Conservation (phyloP, 2,113 vertebrate species). For the Chloropsis cyanopogon region DNA sequence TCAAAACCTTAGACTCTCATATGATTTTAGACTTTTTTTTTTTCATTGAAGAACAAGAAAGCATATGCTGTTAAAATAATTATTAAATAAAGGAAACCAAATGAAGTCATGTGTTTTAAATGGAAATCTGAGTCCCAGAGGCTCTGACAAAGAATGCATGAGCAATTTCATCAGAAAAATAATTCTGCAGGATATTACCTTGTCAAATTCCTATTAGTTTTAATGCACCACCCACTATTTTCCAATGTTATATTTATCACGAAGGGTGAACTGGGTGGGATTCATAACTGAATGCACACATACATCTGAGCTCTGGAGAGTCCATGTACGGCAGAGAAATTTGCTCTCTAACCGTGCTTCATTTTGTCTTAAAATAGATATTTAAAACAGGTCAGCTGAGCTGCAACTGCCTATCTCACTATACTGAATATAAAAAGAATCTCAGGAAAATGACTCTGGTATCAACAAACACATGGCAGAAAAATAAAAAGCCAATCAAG, state of each 20-base stretch:
- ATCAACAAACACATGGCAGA: background rate
- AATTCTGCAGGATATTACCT: background rate
- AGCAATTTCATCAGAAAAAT: background rate
- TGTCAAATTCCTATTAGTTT: background rate
- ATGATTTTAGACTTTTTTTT: background rate
- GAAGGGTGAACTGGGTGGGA: background rate
- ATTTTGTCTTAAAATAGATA: slow-evolving; percentile 29
- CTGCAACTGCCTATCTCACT: background rate
- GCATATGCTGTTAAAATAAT: background rate
- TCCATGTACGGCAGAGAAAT: background rate
- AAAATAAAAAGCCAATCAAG: background rate
- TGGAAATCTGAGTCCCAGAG: background rate
- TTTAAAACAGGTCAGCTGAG: slow-evolving; percentile 24
- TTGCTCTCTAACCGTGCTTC: background rate
- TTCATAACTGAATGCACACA: background rate
- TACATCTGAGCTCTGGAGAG: background rate
- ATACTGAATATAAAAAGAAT: background rate
- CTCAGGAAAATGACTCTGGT: background rate
- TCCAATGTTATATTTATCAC: background rate
- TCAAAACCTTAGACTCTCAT: background rate
- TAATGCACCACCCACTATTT: background rate
- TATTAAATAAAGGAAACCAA: background rate
- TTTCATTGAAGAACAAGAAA: background rate
- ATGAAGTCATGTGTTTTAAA: background rate
- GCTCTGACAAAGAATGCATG: background rate